A percentile compares a stretch with the other conserved stretches of the same genome.
Conservation (phyloP, 2,797 vertebrate species). For the Gymnocypris eckloni region DNA sequence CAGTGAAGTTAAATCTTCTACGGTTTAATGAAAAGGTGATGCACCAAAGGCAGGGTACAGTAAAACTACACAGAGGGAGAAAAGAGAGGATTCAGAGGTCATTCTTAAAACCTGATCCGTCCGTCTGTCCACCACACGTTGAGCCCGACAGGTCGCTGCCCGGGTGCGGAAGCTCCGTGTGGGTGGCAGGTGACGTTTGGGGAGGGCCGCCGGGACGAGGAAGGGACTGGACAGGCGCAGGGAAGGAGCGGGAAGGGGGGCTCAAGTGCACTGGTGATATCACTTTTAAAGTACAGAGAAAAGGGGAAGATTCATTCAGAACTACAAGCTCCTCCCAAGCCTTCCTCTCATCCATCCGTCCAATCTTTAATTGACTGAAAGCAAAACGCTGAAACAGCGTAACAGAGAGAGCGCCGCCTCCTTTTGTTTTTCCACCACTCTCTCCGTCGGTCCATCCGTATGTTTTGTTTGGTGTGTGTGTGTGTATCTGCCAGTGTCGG, state of each 20-base stretch:
- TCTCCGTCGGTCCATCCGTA: conserved; percentile 61
- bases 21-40: conserved; percentile 83
- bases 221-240: conserved; percentile 27
- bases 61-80: conserved; percentile 78
- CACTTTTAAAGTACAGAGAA: conserved; percentile 76
- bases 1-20: conserved; percentile 80
- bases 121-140: conserved; percentile 67
- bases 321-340: conserved; percentile 60
- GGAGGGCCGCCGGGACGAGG: not conserved
- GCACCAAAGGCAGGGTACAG: conserved; percentile 82
- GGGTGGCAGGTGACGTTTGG: conserved; percentile 44
- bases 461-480: conserved; percentile 39
- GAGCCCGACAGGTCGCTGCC: conserved; percentile 55
- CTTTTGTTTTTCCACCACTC: conserved; percentile 51
- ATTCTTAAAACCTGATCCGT: conserved; percentile 72
- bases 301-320: conserved; percentile 68
- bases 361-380: conserved; percentile 38
- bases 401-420: conserved; percentile 43
- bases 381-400: conserved; percentile 45
- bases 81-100: conserved; percentile 68
- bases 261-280: conserved; percentile 71
- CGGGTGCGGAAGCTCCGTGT: conserved; percentile 39
- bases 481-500: conserved; percentile 50
- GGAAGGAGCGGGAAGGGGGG: conserved; percentile 49
- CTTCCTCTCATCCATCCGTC: conserved; percentile 66